Conservation (phyloP, 2,113 vertebrate species). For the Oreotrochilus melanogaster region DNA sequence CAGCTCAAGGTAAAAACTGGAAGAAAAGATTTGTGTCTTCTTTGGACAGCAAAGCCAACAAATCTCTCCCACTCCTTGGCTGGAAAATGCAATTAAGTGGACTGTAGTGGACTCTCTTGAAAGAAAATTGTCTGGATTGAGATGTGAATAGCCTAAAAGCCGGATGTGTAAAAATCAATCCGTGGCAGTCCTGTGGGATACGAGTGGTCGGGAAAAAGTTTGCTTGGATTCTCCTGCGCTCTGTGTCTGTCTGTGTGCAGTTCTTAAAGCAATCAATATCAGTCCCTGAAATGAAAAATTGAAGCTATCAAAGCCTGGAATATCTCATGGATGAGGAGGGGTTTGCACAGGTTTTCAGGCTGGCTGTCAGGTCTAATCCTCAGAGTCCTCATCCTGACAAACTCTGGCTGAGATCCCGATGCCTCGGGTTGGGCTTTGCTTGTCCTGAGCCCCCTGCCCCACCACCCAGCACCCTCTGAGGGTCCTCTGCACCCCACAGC, state of each 20-base stretch:
- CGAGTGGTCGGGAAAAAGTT: conserved; percentile 54
- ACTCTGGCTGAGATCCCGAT: background rate
- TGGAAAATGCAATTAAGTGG: conserved; percentile 79
- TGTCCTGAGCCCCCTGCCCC: background rate
- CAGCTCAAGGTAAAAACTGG: conserved; percentile 14
- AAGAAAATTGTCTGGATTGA: conserved; percentile 79
- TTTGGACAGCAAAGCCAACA: conserved; percentile 71
- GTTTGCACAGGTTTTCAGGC: background rate
- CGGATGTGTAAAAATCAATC: conserved; percentile 72
- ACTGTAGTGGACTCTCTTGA: conserved; percentile 59
- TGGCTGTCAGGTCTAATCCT: background rate
- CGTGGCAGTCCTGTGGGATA: conserved; percentile 54
- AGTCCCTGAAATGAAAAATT: conserved; percentile 66
- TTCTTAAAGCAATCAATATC: conserved; percentile 71
- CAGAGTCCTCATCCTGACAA: background rate
- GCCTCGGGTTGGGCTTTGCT: background rate
- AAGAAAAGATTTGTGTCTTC: conserved; percentile 55
- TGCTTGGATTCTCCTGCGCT: conserved; percentile 57
- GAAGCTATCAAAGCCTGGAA: conserved; percentile 53
- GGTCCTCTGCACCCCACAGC: too few relatives aligned
- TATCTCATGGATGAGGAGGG: conserved; percentile 43
- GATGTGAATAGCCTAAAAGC: conserved; percentile 71
- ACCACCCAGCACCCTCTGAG: too few relatives aligned
- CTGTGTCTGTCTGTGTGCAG: background rate
- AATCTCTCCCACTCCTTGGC: conserved; percentile 65